Evolutionary conservation across 1,140 invertebrate genomes (phyloP).

Genomic region (Aphaenogaster rudis): DNA sequence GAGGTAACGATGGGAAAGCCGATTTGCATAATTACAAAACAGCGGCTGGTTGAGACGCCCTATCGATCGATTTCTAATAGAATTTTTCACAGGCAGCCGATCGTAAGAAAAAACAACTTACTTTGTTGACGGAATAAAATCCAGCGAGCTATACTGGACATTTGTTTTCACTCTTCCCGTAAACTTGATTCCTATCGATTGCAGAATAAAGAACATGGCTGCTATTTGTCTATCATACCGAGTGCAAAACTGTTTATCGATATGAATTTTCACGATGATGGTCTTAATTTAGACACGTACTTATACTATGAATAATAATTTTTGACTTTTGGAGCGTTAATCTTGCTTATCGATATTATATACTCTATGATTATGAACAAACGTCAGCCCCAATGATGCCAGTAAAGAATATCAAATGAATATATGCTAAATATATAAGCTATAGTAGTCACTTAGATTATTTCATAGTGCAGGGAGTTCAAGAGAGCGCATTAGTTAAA

Average conservation of each 20-base stretch:
- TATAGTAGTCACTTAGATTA: constrained; percentile 40
- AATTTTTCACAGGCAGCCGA: constrained; percentile 71
- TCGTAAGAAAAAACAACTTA: constrained; percentile 64
- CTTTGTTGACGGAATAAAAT: constrained; percentile 67
- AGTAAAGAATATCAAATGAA: constrained; percentile 21
- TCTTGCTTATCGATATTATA: not conserved
- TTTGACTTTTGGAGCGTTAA: not conserved
- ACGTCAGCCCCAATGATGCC: not conserved
- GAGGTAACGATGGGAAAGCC: constrained; percentile 49
- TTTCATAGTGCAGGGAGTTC: not conserved
- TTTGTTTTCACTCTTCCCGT: constrained; percentile 41
- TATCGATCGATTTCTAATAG: constrained; percentile 78
- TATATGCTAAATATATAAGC: constrained; percentile 25
- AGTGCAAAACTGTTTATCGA: constrained; percentile 26
- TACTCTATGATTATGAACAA: not conserved
- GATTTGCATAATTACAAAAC: constrained; percentile 80
- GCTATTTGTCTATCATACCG: constrained; percentile 16
- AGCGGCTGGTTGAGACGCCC: constrained; percentile 55
- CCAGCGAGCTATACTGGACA: constrained; percentile 27
- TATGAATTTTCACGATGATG: not conserved
- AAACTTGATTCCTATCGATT: constrained; percentile 57
- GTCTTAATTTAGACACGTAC: constrained; percentile 23
- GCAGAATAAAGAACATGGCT: constrained; percentile 36
- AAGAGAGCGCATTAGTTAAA: constrained; percentile 49
- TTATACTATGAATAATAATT: constrained; percentile 33